These are phyloP conservation scores for Lucilia cuprina DNA, from an alignment of 1,140 invertebrate species.

Conservation along the genomic window DNA sequence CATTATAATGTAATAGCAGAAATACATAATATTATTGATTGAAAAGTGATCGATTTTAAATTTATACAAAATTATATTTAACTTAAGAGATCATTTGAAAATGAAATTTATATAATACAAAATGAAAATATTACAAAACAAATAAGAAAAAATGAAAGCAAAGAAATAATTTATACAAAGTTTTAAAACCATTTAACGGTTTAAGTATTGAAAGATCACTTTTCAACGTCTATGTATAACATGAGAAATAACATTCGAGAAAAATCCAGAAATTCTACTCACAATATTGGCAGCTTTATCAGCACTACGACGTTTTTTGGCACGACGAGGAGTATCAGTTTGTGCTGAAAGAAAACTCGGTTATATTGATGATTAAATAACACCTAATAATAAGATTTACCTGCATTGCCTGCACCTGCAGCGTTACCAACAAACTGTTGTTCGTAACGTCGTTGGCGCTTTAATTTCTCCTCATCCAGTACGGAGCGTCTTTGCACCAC, in stretches of 20 bases:
- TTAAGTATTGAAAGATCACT: slow-evolving; percentile 42
- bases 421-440: slow-evolving; percentile 48
- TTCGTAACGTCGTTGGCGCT: slow-evolving; percentile 56
- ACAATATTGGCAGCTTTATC: slow-evolving; percentile 61
- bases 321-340: slow-evolving; percentile 56
- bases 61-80: neutral
- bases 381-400: neutral
- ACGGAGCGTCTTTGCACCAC: slow-evolving; percentile 56
- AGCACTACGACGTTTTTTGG: slow-evolving; percentile 59
- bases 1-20: neutral
- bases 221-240: slow-evolving; percentile 43
- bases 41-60: neutral
- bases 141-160: neutral
- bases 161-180: neutral
- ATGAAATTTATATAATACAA: neutral
- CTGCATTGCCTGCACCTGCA: slow-evolving; percentile 37
- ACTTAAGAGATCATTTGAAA: neutral
- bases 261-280: slow-evolving; percentile 52
- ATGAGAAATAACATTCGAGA: slow-evolving; percentile 43
- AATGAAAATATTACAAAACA: neutral
- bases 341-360: slow-evolving; percentile 45
- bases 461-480: slow-evolving; percentile 57
- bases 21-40: neutral
- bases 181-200: neutral
- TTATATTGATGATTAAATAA: neutral